Conservation (phyloP, 2,113 vertebrate species). For the Pogona vitticeps region DNA sequence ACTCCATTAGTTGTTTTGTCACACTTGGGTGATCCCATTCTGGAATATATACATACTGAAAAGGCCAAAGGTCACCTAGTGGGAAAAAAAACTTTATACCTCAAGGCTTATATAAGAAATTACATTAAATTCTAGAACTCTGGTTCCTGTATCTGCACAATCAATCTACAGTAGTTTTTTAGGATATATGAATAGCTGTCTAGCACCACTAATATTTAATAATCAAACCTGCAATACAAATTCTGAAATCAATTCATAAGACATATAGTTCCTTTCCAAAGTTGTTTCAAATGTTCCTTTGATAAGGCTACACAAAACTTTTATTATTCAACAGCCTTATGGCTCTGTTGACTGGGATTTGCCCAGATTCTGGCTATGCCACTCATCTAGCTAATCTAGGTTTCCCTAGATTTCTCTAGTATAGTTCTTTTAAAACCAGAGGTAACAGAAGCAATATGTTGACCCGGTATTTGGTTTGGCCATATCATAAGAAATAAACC, state of each 20-base stretch:
- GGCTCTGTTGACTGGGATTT: too few relatives aligned
- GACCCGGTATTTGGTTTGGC: not conserved
- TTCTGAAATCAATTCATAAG: not conserved
- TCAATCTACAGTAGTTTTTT: not conserved
- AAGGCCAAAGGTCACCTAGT: not conserved
- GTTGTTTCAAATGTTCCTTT: too few relatives aligned
- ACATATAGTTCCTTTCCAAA: too few relatives aligned
- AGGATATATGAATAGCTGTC: not conserved
- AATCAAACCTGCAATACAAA: not conserved
- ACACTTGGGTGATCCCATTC: not conserved
- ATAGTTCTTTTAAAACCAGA: not conserved
- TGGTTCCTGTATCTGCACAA: not conserved
- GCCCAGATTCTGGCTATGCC: not conserved
- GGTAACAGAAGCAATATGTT: not conserved
- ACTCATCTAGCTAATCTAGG: not conserved
- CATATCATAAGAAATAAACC: not conserved
- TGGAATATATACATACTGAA: not conserved
- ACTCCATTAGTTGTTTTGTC: not conserved
- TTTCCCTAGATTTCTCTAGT: not conserved
- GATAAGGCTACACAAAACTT: too few relatives aligned
- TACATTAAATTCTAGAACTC: not conserved
- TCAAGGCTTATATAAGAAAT: not conserved
- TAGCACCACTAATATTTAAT: not conserved
- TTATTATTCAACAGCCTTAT: too few relatives aligned
- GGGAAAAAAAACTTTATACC: conserved; percentile 8